These are phyloP conservation scores for Nemopilema nomurai DNA, from an alignment of 30 jellyfish, hydroid and myxozoan species.

Conservation along the genomic window DNA sequence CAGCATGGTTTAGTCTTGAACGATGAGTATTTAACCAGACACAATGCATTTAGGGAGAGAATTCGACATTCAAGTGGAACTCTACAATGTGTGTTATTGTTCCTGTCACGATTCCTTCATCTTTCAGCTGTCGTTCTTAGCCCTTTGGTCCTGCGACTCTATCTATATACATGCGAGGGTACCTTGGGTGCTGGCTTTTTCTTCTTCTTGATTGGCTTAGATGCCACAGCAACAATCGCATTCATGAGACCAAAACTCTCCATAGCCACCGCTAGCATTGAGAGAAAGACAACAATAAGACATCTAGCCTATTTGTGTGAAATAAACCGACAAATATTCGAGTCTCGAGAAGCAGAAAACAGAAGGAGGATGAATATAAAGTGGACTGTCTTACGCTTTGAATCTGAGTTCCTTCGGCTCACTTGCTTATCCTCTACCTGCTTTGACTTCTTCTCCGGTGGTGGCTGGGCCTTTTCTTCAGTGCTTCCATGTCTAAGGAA, in stretches of 20 bases:
- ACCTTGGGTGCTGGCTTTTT: slow-evolving; percentile 54
- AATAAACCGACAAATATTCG: background rate
- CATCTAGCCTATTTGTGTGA: background rate
- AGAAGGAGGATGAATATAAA: too few relatives aligned
- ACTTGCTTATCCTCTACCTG: slow-evolving; percentile 38
- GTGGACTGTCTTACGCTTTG: slow-evolving; percentile 1
- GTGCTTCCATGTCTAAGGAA: slow-evolving; percentile 41
- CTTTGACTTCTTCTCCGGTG: slow-evolving; percentile 61
- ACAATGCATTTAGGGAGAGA: too few relatives aligned
- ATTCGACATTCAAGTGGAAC: too few relatives aligned
- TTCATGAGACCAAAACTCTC: slow-evolving; percentile 92
- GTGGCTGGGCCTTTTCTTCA: slow-evolving; percentile 48
- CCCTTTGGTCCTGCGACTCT: too few relatives aligned
- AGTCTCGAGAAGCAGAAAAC: background rate
- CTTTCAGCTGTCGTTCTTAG: too few relatives aligned
- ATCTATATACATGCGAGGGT: background rate
- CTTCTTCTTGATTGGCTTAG: slow-evolving; percentile 72
- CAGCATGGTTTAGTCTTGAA: too few relatives aligned
- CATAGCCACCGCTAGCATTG: slow-evolving; percentile 25
- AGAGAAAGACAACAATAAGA: background rate
- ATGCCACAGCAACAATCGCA: slow-evolving; percentile 85
- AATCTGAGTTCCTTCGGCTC: slow-evolving; percentile 10
- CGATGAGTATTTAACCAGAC: too few relatives aligned
- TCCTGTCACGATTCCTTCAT: too few relatives aligned
- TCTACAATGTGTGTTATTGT: too few relatives aligned